Base-by-base conservation (phyloP, 2,888 invertebrate species). In the Omphaloscelis lunosa region DNA sequence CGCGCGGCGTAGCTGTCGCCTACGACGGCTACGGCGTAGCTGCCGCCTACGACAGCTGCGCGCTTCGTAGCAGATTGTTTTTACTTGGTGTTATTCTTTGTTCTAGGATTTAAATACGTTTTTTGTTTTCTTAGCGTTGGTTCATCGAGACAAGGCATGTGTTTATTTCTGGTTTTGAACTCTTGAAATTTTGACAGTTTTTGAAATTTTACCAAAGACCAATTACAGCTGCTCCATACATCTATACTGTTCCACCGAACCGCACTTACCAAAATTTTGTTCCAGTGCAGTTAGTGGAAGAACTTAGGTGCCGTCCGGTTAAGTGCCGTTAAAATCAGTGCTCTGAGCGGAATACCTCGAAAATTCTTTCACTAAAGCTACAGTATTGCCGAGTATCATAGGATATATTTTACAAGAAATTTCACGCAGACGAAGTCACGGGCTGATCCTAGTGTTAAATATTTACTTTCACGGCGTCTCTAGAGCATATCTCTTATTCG, bases 1-100 rank as follows among this genome's bases (percentile, higher is more conserved):
- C 34, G 34, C 34, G 34, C 34, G 34, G n/a, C 73, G 72, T 80
- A 80, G 56, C 56, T 48, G 29, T 29, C 80, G n/a, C 23, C 56
- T 72, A 63, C 80, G 73, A 15, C 39, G 27, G 53, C 45, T 75
- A 76, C 76, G 76, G 23, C 77, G 77, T 75, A 75, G 45, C 75
- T 12, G 27, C 34, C 56, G 9, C 34, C 56, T 65, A 48, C 75
- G 63, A 76, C 41, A 45, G 65, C 65, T 79, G 75, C 65, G 65
- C 20, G 58, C 63, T 73, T 79, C 34, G 82, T 82, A 66, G 75
- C 65, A 74, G 8, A 59, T 53, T 59, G 34, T 66, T 75, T 66
- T 41, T 65, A 23, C n/a, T 65, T n/a, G 9, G 8, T 53, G 15
- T 11, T 39, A 41, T 72, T 72, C 20, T 56, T 63, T 69, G 41